Conservation (phyloP, 2,113 vertebrate genomes). For the Halichoeres trimaculatus region DNA sequence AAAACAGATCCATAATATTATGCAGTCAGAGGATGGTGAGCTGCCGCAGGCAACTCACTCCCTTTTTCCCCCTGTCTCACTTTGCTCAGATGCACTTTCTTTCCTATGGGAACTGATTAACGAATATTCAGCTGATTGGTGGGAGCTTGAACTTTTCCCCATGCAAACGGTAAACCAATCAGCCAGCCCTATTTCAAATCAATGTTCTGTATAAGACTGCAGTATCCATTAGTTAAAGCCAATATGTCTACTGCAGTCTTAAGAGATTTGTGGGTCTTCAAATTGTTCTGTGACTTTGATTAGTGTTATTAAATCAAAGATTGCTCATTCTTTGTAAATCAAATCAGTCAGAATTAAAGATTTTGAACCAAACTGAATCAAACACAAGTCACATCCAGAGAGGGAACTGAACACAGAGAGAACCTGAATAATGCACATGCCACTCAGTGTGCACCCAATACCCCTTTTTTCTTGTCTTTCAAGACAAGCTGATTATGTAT, state of each 20-base stretch:
- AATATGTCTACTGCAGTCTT: constrained; percentile 34
- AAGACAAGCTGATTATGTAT: constrained; percentile 31
- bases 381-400: not conserved
- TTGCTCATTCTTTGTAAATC: constrained; percentile 4
- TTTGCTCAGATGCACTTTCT: constrained; percentile 44
- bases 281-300: constrained; percentile 33
- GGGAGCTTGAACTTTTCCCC: constrained; percentile 23
- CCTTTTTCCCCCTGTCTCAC: constrained; percentile 25
- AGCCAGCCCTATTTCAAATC: constrained; percentile 38
- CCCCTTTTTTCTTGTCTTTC: constrained; percentile 1
- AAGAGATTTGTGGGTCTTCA: constrained; percentile 16
- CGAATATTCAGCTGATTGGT: constrained; percentile 52
- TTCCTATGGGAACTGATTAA: constrained; percentile 56
- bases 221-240: constrained; percentile 30
- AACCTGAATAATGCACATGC: constrained; percentile 33
- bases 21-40: constrained; percentile 25
- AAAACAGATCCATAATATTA: constrained; percentile 66
- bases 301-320: constrained; percentile 24
- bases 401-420: not conserved
- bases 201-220: constrained; percentile 26
- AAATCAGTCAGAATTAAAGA: not conserved
- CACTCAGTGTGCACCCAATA: not conserved
- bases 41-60: constrained; percentile 46
- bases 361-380: not conserved
- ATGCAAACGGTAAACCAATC: constrained; percentile 39